Evolutionary conservation across 2,888 invertebrate species (phyloP).

Genomic region (Trachelus stipa): DNA sequence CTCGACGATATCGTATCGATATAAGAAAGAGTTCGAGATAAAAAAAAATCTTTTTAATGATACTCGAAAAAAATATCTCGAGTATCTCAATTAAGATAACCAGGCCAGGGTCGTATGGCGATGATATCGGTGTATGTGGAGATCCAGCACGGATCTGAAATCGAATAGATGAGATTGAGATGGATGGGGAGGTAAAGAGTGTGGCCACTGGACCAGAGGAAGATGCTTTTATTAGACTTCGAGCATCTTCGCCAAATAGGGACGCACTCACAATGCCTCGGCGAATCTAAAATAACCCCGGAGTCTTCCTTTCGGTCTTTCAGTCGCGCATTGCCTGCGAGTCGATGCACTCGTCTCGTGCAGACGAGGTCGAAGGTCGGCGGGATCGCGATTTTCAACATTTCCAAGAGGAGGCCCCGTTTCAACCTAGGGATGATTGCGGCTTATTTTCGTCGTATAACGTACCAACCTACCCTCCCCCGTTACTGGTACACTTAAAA

Average conservation of each 20-base stretch:
- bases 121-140: neutral
- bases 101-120: neutral
- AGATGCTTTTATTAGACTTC: conserved; percentile 53
- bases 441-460: neutral
- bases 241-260: conserved; percentile 57
- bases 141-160: neutral
- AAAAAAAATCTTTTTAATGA: neutral
- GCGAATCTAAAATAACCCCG: conserved; percentile 34
- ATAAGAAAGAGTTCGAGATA: neutral
- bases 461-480: neutral
- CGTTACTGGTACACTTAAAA: neutral
- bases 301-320: conserved; percentile 15
- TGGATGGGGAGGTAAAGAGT: neutral
- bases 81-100: neutral
- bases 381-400: conserved; percentile 19
- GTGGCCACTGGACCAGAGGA: conserved; percentile 20
- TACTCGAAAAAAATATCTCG: neutral
- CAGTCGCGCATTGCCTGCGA: conserved; percentile 28
- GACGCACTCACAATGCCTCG: conserved; percentile 50
- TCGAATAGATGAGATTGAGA: conserved; percentile 1
- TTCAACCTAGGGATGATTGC: neutral
- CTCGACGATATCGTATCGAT: neutral
- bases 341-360: conserved; percentile 29
- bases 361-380: conserved; percentile 22
- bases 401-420: conserved; percentile 24